Evolutionary conservation across 2,113 vertebrate species (phyloP), one percentile per base, ranked within the genome.

Genomic region (Grammomys surdaster): DNA sequence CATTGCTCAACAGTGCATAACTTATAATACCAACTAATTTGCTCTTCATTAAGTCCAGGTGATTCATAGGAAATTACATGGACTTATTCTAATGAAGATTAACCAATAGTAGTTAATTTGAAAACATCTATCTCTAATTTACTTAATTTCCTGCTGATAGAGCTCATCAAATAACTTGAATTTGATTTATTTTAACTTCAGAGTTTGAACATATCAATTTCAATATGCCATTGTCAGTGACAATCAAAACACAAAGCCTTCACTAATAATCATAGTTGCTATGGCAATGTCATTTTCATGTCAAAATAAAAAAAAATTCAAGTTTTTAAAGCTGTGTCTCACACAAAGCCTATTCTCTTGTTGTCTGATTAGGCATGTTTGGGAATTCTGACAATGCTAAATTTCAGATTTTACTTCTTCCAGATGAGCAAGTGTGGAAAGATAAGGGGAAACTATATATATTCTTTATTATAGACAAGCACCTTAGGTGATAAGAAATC

Each of bases 41-140:
- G 19, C 24, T 94, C 17, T 48, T 46, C 75, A 95, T 91, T 63
- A 82, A 93, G 92, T 75, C 60, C 48, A 85, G 77, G 76, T 56
- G 65, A 95, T 88, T 80, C 94, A 77, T 16, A 95, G 26, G 40
- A 93, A 95, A 86, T 88, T 96, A 96, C 95, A 87, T 91, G 26
- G 56, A 86, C 93, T 94, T 92, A 86, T 36, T 86, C 36, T 96
- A 95, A 95, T 91, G 90, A 95, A 91, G 92, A 91, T 95, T 97
- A 88, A 97, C 20, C 96, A 93, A 81, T 14, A 94, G 36, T 8
- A 31, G 12, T 88, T 28, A 4, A 90, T 89, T 97, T 89, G 80
- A 95, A 97, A 95, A 91, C 67, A 97, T 88, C 93, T 72, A 82
- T 85, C 60, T 88, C 26, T 88, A 88, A 92, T 93, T 96, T 94